Evolutionary conservation across 2,113 vertebrate genomes (phyloP).

Genomic region (Perca fluviatilis): DNA sequence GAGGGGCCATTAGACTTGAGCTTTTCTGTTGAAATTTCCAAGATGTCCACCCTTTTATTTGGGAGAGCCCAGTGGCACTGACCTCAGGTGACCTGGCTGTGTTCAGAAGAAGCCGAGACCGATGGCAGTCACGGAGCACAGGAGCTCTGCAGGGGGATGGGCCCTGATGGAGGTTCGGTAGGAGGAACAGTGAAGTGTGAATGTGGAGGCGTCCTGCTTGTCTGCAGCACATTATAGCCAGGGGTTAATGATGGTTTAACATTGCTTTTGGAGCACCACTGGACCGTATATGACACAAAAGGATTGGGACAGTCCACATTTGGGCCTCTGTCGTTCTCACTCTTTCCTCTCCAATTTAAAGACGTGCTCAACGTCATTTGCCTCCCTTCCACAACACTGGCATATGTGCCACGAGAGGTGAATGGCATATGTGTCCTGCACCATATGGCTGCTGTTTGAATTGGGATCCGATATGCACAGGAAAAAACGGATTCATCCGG

Average conservation of each 20-base stretch:
- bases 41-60: slow-evolving; percentile 74
- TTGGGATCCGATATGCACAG: slow-evolving; percentile 63
- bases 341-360: slow-evolving; percentile 29
- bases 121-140: slow-evolving; percentile 64
- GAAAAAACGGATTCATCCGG: slow-evolving; percentile 75
- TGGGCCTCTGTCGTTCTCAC: background rate
- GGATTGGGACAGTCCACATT: slow-evolving; percentile 45
- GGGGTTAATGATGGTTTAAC: slow-evolving; percentile 55
- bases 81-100: slow-evolving; percentile 68
- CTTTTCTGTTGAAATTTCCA: slow-evolving; percentile 71
- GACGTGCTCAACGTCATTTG: background rate
- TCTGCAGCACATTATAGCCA: slow-evolving; percentile 32
- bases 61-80: slow-evolving; percentile 62
- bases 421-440: slow-evolving; percentile 70
- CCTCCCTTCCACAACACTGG: slow-evolving; percentile 27
- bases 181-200: slow-evolving; percentile 3
- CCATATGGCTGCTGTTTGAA: slow-evolving; percentile 82
- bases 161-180: slow-evolving; percentile 1
- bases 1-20: slow-evolving; percentile 74
- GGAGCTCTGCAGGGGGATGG: slow-evolving; percentile 42
- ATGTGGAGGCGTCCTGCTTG: slow-evolving; percentile 15
- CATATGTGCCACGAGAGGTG: slow-evolving; percentile 67
- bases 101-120: slow-evolving; percentile 65
- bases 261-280: slow-evolving; percentile 30
- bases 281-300: slow-evolving; percentile 26